Percentiles rank a stretch among this genome's conserved stretches.
Evolutionary conservation across 2,888 invertebrate species (phyloP).

Genomic region (Andrena bicolor): DNA sequence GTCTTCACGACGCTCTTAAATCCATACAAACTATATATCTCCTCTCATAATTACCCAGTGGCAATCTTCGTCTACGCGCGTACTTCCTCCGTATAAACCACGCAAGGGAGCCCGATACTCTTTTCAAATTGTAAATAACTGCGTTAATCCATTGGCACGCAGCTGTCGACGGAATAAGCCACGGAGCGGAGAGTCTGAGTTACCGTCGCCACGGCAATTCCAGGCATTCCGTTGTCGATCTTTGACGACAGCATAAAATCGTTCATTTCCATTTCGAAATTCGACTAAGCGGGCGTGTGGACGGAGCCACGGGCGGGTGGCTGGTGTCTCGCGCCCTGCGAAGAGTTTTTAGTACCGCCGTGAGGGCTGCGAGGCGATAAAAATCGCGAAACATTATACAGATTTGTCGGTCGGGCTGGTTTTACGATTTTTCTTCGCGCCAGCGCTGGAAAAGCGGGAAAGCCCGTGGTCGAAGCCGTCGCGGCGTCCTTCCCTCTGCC

Average conservation of each 20-base stretch:
- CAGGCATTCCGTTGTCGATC: constrained; percentile 52
- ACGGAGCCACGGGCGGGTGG: constrained; percentile 27
- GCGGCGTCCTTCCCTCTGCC: not conserved
- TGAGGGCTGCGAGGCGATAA: constrained; percentile 77
- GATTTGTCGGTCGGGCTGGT: constrained; percentile 84
- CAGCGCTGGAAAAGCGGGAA: constrained; percentile 62
- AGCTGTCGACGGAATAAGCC: constrained; percentile 42
- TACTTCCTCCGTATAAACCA: not conserved
- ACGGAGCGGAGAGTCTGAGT: constrained; percentile 18
- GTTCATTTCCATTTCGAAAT: constrained; percentile 74
- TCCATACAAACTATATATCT: not conserved
- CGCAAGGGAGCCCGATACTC: too few species aligned
- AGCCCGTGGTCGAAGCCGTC: constrained; percentile 38
- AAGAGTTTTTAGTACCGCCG: constrained; percentile 64
- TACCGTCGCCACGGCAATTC: constrained; percentile 38
- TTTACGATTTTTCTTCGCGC: constrained; percentile 83
- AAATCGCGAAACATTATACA: constrained; percentile 84
- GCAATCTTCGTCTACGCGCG: not conserved
- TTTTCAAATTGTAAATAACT: constrained; percentile 5
- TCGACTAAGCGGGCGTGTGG: constrained; percentile 66
- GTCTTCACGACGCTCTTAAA: not conserved
- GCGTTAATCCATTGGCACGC: constrained; percentile 44
- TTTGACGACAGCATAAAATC: constrained; percentile 71
- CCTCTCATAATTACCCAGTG: not conserved
- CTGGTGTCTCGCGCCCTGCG: constrained; percentile 9